phyloP scores from a whole-genome alignment of 2,888 invertebrate genomes.

The Chymomyza fuscimana region DNA sequence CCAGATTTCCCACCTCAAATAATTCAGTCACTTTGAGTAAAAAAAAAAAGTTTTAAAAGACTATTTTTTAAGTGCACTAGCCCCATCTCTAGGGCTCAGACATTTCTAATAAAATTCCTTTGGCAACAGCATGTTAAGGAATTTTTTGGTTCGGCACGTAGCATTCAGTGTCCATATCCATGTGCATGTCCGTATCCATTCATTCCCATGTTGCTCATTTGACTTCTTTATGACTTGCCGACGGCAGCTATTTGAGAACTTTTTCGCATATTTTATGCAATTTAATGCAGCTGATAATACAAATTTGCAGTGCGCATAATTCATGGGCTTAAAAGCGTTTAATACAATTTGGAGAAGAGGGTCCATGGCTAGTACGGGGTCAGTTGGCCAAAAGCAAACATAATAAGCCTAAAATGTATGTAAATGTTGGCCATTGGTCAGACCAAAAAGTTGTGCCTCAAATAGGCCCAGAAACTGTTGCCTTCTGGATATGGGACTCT shows the following conservation, averaged over 20 bases:
- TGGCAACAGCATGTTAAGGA: background rate
- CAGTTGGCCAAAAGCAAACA: conserved; percentile 11
- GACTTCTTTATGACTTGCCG: conserved; percentile 21
- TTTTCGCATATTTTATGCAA: conserved; percentile 54
- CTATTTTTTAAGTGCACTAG: too few species aligned
- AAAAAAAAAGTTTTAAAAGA: too few species aligned
- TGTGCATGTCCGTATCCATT: background rate
- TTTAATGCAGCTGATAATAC: conserved; percentile 63
- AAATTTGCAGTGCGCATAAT: conserved; percentile 55
- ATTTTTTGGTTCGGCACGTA: background rate
- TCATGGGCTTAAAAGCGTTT: conserved; percentile 58
- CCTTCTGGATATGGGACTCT: conserved; percentile 9
- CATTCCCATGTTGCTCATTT: conserved; percentile 24
- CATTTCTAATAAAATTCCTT: background rate
- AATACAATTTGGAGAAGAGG: conserved; percentile 23
- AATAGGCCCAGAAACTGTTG: conserved; percentile 42
- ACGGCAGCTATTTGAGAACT: background rate
- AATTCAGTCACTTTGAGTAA: too few species aligned
- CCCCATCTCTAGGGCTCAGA: conserved; percentile 1
- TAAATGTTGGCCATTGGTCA: conserved; percentile 15
- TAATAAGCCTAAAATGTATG: conserved; percentile 53
- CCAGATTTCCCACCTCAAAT: too few species aligned
- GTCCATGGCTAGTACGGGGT: background rate
- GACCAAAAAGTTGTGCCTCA: conserved; percentile 3
- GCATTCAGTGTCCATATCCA: background rate